Base-by-base conservation (phyloP, 2,113 vertebrate species). In the Labrus mixtus region DNA sequence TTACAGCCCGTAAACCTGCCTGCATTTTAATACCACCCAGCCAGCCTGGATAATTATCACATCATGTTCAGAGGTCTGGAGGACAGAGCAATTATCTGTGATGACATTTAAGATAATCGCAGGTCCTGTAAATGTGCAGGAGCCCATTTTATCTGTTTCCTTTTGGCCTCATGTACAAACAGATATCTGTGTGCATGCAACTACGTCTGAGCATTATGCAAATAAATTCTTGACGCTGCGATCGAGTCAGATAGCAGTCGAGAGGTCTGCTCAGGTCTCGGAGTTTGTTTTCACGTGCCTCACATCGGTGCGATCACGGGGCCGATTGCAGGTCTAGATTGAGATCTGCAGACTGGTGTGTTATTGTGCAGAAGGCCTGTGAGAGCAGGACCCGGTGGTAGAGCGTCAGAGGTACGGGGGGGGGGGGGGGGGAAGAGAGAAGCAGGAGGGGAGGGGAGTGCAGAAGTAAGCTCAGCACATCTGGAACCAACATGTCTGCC, bases 401-500 rank as follows among this genome's bases (percentile, higher is more conserved):
- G 80, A 84, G 84, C 78, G 89, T 85, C 86, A 53, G 22, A 86
- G 84, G 86, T 82, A 70, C 60, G 66, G 76, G n/a, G n/a, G n/a
- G n/a, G n/a, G n/a, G n/a, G n/a, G n/a, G n/a, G n/a, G n/a, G n/a
- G 83, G 82, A 11, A 41, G 39, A 89, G 92, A 90, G 87, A 79
- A 77, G 87, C 87, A 86, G 48, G 58, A 36, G 88, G 7, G 89
- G 88, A 17, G 89, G 55, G 57, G 77, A 50, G 60, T 12, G 74
- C 55, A 54, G 69, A 68, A 72, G 80, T 85, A 77, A 89, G 79
- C 63, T 55, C 59, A 59, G 79, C 91, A 96, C 96, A 98, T 98
- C 97, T 98, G 97, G 97, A 94, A 92, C 93, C 97, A 98, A 96
- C 96, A 96, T 97, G 96, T 96, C 94, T 89, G 93, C 93, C 64